Evolutionary conservation across 2,113 vertebrate species (phyloP).

Genomic region (Paracyprichromis sp.): DNA sequence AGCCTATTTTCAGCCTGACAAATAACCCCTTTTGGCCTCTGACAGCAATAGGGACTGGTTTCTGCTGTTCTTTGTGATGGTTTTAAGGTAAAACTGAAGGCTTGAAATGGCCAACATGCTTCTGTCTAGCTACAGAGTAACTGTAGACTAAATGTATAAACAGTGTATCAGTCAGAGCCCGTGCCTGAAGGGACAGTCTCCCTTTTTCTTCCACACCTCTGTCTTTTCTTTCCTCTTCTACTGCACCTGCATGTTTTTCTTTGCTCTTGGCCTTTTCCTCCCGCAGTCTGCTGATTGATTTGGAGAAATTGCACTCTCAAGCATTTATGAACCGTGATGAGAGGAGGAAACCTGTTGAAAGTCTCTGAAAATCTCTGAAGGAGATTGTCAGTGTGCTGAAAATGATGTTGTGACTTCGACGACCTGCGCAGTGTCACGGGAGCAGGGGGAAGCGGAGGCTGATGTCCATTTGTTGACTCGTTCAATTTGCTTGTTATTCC

Average conservation of each 20-base stretch:
- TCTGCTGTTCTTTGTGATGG: neutral
- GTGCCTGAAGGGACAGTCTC: neutral
- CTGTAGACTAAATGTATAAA: neutral
- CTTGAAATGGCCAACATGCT: neutral
- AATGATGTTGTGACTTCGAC: neutral
- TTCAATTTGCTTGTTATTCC: slow-evolving; percentile 50
- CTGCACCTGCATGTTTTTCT: slow-evolving; percentile 20
- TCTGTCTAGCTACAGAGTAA: neutral
- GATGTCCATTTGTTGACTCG: slow-evolving; percentile 47
- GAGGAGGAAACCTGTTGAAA: slow-evolving; percentile 18
- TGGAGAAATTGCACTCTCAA: slow-evolving; percentile 7
- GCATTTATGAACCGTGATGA: neutral
- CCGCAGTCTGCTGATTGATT: slow-evolving; percentile 16
- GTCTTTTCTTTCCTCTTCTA: neutral
- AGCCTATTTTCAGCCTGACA: neutral
- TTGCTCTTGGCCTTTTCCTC: neutral
- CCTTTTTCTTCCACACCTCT: neutral
- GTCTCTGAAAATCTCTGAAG: neutral
- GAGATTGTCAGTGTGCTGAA: neutral
- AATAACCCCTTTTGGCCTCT: neutral
- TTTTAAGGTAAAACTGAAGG: neutral
- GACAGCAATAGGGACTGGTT: neutral
- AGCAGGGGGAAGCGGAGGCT: neutral
- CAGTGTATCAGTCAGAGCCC: neutral
- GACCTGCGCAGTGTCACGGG: neutral